These are phyloP conservation scores for Nothoprocta perdicaria DNA, from an alignment of 2,113 vertebrate species.

Conservation along the genomic window DNA sequence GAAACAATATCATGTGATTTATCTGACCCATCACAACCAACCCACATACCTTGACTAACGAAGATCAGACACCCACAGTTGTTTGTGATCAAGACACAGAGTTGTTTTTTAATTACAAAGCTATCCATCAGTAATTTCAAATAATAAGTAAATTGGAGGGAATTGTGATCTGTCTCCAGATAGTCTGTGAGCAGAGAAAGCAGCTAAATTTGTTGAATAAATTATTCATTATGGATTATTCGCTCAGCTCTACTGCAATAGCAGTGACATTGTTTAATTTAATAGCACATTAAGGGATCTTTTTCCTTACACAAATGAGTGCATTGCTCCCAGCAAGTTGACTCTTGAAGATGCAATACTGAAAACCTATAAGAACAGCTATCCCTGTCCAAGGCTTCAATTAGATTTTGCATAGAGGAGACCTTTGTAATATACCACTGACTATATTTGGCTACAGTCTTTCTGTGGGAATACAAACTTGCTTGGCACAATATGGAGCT, in stretches of 20 bases:
- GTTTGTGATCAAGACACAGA: slow-evolving; percentile 72
- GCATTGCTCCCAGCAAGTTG: slow-evolving; percentile 72
- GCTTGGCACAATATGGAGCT: background rate
- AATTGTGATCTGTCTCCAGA: slow-evolving; percentile 77
- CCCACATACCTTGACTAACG: slow-evolving; percentile 67
- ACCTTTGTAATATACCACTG: background rate
- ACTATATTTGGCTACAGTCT: background rate
- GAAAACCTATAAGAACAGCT: slow-evolving; percentile 41
- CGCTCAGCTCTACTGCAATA: slow-evolving; percentile 73
- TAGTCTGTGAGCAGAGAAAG: slow-evolving; percentile 75
- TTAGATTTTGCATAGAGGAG: slow-evolving; percentile 11
- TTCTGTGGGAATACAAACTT: background rate
- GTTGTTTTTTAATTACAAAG: slow-evolving; percentile 75
- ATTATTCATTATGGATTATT: slow-evolving; percentile 77
- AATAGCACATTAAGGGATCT: slow-evolving; percentile 75
- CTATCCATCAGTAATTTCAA: slow-evolving; percentile 76
- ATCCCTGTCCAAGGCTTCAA: slow-evolving; percentile 17
- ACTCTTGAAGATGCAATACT: slow-evolving; percentile 57
- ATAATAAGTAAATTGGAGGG: slow-evolving; percentile 76
- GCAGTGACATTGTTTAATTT: slow-evolving; percentile 77
- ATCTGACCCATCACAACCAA: slow-evolving; percentile 69
- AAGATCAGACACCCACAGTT: slow-evolving; percentile 68
- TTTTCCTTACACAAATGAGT: slow-evolving; percentile 71
- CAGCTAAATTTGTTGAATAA: slow-evolving; percentile 77
- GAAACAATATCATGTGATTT: slow-evolving; percentile 71